phyloP scores from a whole-genome alignment of 2,113 vertebrate species.

The Prionailurus viverrinus region DNA sequence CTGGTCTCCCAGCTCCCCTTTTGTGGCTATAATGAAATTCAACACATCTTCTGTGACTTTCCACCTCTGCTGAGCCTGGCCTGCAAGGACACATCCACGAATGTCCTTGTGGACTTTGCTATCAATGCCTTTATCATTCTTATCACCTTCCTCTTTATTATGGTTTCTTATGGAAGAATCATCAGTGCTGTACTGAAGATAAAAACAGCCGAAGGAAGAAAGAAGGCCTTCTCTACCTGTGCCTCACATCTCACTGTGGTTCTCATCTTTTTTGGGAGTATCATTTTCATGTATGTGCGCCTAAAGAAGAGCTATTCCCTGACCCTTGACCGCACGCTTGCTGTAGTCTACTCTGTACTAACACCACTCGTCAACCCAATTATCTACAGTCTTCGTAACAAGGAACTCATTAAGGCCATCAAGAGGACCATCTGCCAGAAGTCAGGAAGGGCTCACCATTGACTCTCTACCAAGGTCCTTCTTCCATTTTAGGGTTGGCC shows the following conservation, averaged over 20 bases:
- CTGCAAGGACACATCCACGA: conserved; percentile 83
- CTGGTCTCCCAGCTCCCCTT: conserved; percentile 83
- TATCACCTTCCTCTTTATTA: conserved; percentile 81
- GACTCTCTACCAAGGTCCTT: background rate
- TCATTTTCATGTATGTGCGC: conserved; percentile 85
- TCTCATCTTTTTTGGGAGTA: conserved; percentile 82
- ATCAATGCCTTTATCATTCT: conserved; percentile 84
- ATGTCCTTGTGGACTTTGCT: conserved; percentile 82
- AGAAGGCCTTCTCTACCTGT: conserved; percentile 83
- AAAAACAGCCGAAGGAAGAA: conserved; percentile 70
- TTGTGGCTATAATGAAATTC: conserved; percentile 81
- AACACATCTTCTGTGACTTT: conserved; percentile 86
- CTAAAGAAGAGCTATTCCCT: conserved; percentile 83
- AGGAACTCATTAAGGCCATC: conserved; percentile 79
- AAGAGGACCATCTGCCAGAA: conserved; percentile 65
- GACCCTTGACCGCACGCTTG: conserved; percentile 79
- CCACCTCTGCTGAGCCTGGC: conserved; percentile 83
- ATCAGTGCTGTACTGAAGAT: conserved; percentile 78
- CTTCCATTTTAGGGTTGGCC: background rate
- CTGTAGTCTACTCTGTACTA: conserved; percentile 81
- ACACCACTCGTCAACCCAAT: conserved; percentile 84
- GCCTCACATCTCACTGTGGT: conserved; percentile 80
- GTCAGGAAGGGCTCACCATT: background rate
- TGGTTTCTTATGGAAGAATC: conserved; percentile 80
- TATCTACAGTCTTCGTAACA: conserved; percentile 84